A percentile compares a stretch with the other conserved stretches of the same genome.
Evolutionary conservation across 35 echinoderm and acorn worm species (phyloP).

Genomic region (Hemicentrotus pulcherrimus): DNA sequence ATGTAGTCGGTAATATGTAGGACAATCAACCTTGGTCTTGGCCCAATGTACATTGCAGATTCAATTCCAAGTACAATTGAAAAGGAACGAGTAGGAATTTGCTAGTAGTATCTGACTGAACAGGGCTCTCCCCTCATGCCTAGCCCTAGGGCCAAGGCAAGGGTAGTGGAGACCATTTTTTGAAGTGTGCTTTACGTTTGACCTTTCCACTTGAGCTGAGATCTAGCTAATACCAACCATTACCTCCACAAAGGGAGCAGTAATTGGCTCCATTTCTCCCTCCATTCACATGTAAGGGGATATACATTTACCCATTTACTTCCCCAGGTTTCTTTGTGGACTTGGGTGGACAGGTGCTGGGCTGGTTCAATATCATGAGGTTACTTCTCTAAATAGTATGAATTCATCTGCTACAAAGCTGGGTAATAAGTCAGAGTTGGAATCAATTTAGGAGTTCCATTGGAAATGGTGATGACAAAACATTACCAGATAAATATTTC

Average conservation of each 20-base stretch:
- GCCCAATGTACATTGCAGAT: too few species aligned
- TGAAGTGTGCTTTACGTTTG: slow-evolving; percentile 39
- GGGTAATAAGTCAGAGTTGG: not conserved
- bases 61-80: too few species aligned
- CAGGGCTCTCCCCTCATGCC: not conserved
- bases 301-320: not conserved
- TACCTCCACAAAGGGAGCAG: slow-evolving; percentile 18
- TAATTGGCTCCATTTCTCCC: not conserved
- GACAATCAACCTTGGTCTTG: too few species aligned
- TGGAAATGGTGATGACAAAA: not conserved
- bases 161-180: not conserved
- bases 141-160: not conserved
- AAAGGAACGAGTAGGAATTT: not conserved
- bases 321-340: not conserved
- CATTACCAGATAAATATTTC: too few species aligned
- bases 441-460: not conserved
- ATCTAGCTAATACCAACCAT: not conserved
- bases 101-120: not conserved
- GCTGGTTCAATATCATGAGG: not conserved
- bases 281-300: not conserved
- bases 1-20: too few species aligned
- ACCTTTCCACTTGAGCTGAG: slow-evolving; percentile 17
- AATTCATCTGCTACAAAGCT: not conserved
- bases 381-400: not conserved
- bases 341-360: not conserved